These are phyloP conservation scores for Parascotia fuliginaria DNA, from an alignment of 2,888 invertebrate genomes.

Conservation along the genomic window DNA sequence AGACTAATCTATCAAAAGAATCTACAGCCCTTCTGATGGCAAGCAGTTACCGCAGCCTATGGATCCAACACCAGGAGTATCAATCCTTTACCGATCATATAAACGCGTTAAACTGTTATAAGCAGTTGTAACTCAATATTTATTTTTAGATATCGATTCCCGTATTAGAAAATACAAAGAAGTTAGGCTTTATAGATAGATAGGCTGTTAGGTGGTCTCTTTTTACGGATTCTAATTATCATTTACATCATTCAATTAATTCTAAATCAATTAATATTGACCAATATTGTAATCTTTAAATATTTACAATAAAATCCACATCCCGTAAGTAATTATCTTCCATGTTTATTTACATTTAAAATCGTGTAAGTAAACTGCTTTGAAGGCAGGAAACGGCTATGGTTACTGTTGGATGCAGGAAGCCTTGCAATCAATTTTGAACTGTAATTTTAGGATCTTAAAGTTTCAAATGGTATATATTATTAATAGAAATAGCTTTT, in stretches of 20 bases:
- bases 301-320: slow-evolving; percentile 8
- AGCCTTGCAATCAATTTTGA: slow-evolving; percentile 1
- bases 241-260: neutral
- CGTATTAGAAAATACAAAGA: too few relatives aligned
- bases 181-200: too few relatives aligned
- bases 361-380: slow-evolving; percentile 28
- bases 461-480: neutral
- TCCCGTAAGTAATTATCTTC: slow-evolving; percentile 9
- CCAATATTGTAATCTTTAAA: neutral
- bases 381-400: slow-evolving; percentile 47
- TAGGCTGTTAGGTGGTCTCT: too few relatives aligned
- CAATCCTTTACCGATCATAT: too few relatives aligned
- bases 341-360: slow-evolving; percentile 30
- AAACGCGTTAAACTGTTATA: too few relatives aligned
- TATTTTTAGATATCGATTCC: too few relatives aligned
- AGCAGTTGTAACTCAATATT: too few relatives aligned
- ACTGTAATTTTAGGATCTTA: neutral
- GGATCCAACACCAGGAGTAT: too few relatives aligned
- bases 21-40: too few relatives aligned
- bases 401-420: neutral
- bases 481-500: neutral
- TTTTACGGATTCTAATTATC: too few relatives aligned
- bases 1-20: too few relatives aligned
- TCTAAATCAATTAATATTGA: neutral
- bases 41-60: too few relatives aligned